A percentile compares a stretch with the other conserved stretches of the same genome.
Evolutionary conservation across 2,888 invertebrate species (phyloP).

Genomic region (Drosophila seclusa): DNA sequence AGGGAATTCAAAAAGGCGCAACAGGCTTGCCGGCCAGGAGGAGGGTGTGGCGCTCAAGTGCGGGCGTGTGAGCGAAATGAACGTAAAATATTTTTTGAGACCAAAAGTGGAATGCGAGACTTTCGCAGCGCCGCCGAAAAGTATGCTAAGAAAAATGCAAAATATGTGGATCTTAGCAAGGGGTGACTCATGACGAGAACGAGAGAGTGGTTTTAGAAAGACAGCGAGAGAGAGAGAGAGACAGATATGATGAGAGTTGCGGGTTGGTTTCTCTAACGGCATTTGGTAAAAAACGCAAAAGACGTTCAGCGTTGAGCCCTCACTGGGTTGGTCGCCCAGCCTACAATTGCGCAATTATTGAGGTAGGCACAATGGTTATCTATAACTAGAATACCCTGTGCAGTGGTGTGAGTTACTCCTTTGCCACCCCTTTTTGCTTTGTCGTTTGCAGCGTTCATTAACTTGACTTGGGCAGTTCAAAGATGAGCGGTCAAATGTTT

Average conservation of each 20-base stretch:
- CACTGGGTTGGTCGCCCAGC: constrained; percentile 53
- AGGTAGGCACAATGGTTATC: constrained; percentile 69
- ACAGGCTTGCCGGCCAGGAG: constrained; percentile 49
- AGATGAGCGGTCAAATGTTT: constrained; percentile 60
- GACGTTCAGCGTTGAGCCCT: constrained; percentile 38
- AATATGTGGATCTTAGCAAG: constrained; percentile 27
- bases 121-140: constrained; percentile 48
- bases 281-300: constrained; percentile 50
- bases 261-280: constrained; percentile 31
- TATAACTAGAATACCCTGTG: constrained; percentile 25
- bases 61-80: constrained; percentile 32
- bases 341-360: constrained; percentile 71
- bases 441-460: constrained; percentile 49
- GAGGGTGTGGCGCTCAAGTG: constrained; percentile 20
- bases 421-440: constrained; percentile 45
- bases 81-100: constrained; percentile 29
- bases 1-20: constrained; percentile 47
- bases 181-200: constrained; percentile 35
- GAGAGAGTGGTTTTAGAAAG: neutral
- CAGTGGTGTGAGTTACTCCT: neutral
- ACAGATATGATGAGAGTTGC: constrained; percentile 1
- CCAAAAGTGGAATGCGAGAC: constrained; percentile 20
- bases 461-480: constrained; percentile 70
- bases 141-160: constrained; percentile 62
- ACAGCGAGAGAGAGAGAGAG: neutral